phyloP scores from a whole-genome alignment of 2,113 vertebrate genomes.

The Xiphophorus couchianus region DNA sequence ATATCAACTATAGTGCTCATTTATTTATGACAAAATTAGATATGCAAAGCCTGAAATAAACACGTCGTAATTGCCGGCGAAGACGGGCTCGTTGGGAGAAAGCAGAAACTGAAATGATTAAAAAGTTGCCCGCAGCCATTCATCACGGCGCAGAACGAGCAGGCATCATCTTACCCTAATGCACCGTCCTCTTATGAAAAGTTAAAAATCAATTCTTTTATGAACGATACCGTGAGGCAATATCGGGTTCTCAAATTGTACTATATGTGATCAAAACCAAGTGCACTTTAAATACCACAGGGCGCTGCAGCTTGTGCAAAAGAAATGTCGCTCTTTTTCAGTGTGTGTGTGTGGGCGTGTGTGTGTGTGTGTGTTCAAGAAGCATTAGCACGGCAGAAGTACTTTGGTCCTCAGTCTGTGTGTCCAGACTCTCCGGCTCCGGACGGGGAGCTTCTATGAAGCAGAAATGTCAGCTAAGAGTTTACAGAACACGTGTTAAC shows the following conservation, averaged over 20 bases:
- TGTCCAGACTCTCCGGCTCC: constrained; percentile 81
- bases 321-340: constrained; percentile 46
- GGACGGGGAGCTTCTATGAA: constrained; percentile 57
- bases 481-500: constrained; percentile 55
- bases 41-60: constrained; percentile 43
- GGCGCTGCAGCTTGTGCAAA: constrained; percentile 31
- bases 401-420: constrained; percentile 50
- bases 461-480: constrained; percentile 64
- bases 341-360: not conserved
- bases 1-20: constrained; percentile 9
- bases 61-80: constrained; percentile 36
- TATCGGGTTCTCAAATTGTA: constrained; percentile 65
- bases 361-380: constrained; percentile 8
- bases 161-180: constrained; percentile 77
- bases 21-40: constrained; percentile 31
- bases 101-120: constrained; percentile 43
- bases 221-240: constrained; percentile 67
- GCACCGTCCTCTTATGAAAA: constrained; percentile 76
- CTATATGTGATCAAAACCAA: constrained; percentile 70
- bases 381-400: constrained; percentile 40
- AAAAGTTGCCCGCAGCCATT: constrained; percentile 50
- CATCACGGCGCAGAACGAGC: constrained; percentile 51
- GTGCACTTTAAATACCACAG: constrained; percentile 57
- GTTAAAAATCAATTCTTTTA: constrained; percentile 75
- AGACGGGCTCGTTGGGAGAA: constrained; percentile 8